Evolutionary conservation across 2,113 vertebrate species (phyloP), one percentile per base, ranked within the genome.

Genomic region (Balaeniceps rex): DNA sequence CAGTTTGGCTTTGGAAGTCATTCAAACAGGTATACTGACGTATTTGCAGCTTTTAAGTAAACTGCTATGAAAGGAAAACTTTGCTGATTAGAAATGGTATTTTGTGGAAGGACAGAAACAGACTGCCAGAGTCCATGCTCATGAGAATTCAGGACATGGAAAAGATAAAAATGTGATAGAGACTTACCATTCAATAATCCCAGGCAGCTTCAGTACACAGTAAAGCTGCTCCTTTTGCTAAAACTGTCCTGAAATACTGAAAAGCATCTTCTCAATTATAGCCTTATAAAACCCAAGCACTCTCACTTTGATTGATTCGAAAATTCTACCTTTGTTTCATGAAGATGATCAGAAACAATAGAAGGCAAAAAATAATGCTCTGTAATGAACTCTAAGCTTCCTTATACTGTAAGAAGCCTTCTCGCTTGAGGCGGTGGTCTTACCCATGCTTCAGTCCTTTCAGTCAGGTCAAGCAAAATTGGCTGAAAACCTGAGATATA

Each of bases 371-470:
- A 91, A 25, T 11, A 72, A 8, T 19, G 10, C 3, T 71, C 19
- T 65, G 19, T 28, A 52, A 49, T 40, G 40, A 86, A 33, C 10
- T 47, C 26, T 38, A 29, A 76, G 4, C 8, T 42, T 16, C 25
- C 40, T 75, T 34, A 33, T 7, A 7, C 10, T 57, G 10, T 17
- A 51, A 70, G n/a, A 77, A 88, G 0, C 6, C 7, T 72, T 21
- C 28, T 57, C 2, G 0, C 2, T 1, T 42, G 18, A 54, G 19
- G 46, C 14, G 0, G 9, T n/a, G 26, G 17, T 19, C 24, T 75
- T 68, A 54, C 2, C 24, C 12, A 6, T 8, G 6, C 31, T 88
- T 74, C 33, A 18, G 12, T 70, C 24, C n/a, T 74, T 66, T 77
- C 75, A 63, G 21, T 60, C 12, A 66, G 36, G 34, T 60, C 42